Evolutionary conservation across 2,888 invertebrate species (phyloP), one percentile per base, ranked within the genome.

Genomic region (Lapara coniferarum): DNA sequence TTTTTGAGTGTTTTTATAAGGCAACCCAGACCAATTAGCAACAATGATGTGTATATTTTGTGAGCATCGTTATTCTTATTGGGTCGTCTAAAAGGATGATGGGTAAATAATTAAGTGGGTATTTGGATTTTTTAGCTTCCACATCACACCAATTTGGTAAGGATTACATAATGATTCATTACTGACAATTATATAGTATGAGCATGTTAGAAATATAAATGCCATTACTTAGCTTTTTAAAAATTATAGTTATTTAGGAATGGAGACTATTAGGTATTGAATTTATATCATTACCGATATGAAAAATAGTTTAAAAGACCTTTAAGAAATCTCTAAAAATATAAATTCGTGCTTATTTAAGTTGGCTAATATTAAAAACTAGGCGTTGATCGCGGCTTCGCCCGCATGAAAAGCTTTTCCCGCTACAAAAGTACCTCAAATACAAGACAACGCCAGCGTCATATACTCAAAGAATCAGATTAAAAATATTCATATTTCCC

Each of bases 31-130:
- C 81, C 88, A 90, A 92, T 91, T 90, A 91, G 81, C 77, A 75
- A 78, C 81, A 82, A 87, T 92, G 91, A 92, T 87, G 85, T 82
- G 79, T 85, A 85, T 83, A 87, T 87, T 87, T 80, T 79, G 77
- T 76, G 74, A 73, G 75, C 74, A 77, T 78, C 73, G 75, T 81
- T 80, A 82, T 80, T 85, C 81, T 80, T 80, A 81, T 81, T 81
- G 73, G 78, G 73, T 73, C 75, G 81, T 81, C 78, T 75, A 70
- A 74, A 81, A 81, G 74, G 79, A 77, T 76, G 74, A 70, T 69
- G 71, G 73, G 73, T 73, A 75, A 75, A 77, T 79, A 78, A 76
- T 73, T 66, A 71, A 59, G 30, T 69, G 69, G 55, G 55, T 37
- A 55, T 63, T 71, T 37, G 25, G 67, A 71, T 73, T 73, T 69